A percentile compares a stretch with the other conserved stretches of the same genome.
phyloP scores from a whole-genome alignment of 2,113 vertebrate species.

The Probosciger aterrimus region DNA sequence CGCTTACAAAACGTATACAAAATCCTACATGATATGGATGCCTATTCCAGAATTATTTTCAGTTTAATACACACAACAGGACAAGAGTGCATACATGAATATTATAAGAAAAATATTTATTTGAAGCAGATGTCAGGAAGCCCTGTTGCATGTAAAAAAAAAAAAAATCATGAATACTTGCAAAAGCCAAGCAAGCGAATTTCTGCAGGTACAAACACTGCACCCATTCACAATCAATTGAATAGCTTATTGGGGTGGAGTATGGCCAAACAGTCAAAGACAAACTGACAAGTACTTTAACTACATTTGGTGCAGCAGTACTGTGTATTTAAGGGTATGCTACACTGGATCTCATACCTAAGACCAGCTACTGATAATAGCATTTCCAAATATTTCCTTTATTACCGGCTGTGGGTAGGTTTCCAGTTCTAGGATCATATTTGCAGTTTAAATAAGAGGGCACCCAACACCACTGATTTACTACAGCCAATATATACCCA shows the following conservation, averaged over 20 bases:
- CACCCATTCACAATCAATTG: slow-evolving; percentile 55
- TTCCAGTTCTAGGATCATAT: background rate
- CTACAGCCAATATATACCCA: background rate
- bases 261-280: background rate
- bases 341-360: background rate
- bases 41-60: slow-evolving; percentile 65
- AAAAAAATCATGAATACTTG: slow-evolving; percentile 24
- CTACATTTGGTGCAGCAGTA: background rate
- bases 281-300: background rate
- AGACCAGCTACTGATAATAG: background rate
- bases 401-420: background rate
- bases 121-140: slow-evolving; percentile 76
- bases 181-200: slow-evolving; percentile 42
- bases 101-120: slow-evolving; percentile 59
- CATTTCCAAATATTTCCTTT: background rate
- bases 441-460: background rate
- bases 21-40: slow-evolving; percentile 60
- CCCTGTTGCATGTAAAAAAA: slow-evolving; percentile 3
- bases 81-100: slow-evolving; percentile 68
- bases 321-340: background rate
- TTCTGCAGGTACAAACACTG: slow-evolving; percentile 64
- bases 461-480: background rate
- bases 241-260: background rate
- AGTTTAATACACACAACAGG: slow-evolving; percentile 64
- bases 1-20: slow-evolving; percentile 38